These are phyloP conservation scores for Pogoniulus pusillus DNA, from an alignment of 2,797 vertebrate species.

Conservation along the genomic window DNA sequence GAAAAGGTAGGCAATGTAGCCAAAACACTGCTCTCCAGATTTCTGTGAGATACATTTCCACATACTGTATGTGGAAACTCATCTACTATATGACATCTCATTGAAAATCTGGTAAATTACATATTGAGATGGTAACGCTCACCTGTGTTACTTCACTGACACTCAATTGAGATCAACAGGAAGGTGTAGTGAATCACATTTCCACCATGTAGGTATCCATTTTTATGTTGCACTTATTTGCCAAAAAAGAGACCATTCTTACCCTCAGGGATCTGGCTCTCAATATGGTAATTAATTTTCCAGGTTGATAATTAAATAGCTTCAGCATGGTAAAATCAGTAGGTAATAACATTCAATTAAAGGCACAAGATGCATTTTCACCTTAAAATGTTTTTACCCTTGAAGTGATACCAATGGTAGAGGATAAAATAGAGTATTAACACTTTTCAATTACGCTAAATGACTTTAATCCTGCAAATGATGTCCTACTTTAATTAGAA, in stretches of 20 bases:
- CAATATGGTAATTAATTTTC: conserved; percentile 77
- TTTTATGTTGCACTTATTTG: conserved; percentile 78
- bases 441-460: conserved; percentile 90
- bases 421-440: conserved; percentile 88
- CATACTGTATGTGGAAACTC: background rate
- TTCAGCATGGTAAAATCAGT: conserved; percentile 78
- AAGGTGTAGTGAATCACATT: conserved; percentile 66
- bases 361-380: conserved; percentile 81
- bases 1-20: background rate
- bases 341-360: conserved; percentile 81
- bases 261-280: conserved; percentile 70
- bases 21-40: background rate
- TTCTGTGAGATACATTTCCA: background rate
- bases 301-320: conserved; percentile 81
- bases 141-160: conserved; percentile 35
- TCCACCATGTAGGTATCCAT: conserved; percentile 73
- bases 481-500: conserved; percentile 88
- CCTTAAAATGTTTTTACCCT: conserved; percentile 81
- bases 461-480: conserved; percentile 89
- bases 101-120: conserved; percentile 13
- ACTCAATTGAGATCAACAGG: conserved; percentile 63
- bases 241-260: conserved; percentile 68
- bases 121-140: background rate
- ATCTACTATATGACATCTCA: background rate
- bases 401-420: conserved; percentile 81